A percentile compares a stretch with the other conserved stretches of the same genome.
These are phyloP conservation scores for Sorex araneus DNA, from an alignment of 2,113 vertebrate genomes.

Conservation along the genomic window DNA sequence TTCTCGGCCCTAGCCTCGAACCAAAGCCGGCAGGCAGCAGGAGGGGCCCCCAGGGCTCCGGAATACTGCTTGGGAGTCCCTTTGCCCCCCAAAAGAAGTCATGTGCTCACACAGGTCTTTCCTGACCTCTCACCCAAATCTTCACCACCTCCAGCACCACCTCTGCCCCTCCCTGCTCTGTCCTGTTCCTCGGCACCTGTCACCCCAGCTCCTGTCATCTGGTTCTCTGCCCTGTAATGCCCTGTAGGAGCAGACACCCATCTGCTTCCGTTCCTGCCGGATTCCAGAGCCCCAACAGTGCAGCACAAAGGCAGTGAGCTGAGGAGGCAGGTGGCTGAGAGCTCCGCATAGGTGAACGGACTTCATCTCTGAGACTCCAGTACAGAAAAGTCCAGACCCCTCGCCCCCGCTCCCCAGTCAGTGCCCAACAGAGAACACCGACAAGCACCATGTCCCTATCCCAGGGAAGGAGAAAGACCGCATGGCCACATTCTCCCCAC, in stretches of 20 bases:
- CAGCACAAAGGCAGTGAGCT: no score
- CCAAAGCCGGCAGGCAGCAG: no score
- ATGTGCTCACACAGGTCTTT: not conserved
- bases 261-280: no score
- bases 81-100: no score
- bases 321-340: no score
- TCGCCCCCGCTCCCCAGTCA: not conserved
- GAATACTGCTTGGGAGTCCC: not conserved
- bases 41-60: no score
- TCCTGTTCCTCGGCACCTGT: not conserved
- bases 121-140: not conserved
- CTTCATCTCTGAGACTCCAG: not conserved
- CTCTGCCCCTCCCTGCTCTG: rapidly evolving
- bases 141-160: not conserved
- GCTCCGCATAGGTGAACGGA: no score
- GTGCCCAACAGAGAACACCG: rapidly evolving
- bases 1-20: no score
- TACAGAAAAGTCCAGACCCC: not conserved
- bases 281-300: no score
- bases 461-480: not conserved
- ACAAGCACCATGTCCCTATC: not conserved
- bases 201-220: no score
- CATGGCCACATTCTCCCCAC: not conserved
- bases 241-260: no score
- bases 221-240: no score